Evolutionary conservation across 2,797 vertebrate genomes (phyloP).

Genomic region (Gila robusta): DNA sequence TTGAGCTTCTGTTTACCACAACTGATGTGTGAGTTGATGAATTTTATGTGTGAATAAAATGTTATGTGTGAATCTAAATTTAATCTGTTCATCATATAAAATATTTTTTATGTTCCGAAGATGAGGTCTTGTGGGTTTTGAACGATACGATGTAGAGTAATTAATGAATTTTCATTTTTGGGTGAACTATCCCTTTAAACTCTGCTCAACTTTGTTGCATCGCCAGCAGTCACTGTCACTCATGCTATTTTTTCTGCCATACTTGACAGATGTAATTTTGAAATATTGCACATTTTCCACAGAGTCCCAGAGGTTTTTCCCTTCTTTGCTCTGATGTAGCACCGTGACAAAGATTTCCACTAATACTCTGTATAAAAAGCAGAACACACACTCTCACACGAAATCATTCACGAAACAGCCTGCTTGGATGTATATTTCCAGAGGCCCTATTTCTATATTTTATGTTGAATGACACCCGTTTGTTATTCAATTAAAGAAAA

Average conservation of each 20-base stretch:
- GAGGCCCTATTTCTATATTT: conserved; percentile 22
- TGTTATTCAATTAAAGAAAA: conserved; percentile 43
- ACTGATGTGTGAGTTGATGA: too few relatives aligned
- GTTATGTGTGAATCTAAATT: too few relatives aligned
- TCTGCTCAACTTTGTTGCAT: neutral
- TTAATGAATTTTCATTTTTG: too few relatives aligned
- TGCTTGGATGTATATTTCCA: conserved; percentile 4
- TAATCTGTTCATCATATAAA: too few relatives aligned
- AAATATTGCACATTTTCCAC: conserved; percentile 27
- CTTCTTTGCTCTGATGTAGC: conserved; percentile 11
- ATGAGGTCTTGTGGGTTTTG: too few relatives aligned
- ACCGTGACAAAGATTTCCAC: conserved; percentile 18
- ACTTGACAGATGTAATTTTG: conserved; percentile 29
- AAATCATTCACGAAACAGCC: conserved; percentile 37
- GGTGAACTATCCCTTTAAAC: neutral
- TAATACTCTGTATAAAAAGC: conserved; percentile 32
- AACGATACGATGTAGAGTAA: too few relatives aligned
- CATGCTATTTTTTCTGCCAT: neutral
- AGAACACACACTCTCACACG: conserved; percentile 33
- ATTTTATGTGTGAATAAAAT: too few relatives aligned
- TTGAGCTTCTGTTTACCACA: too few relatives aligned
- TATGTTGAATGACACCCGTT: conserved; percentile 9
- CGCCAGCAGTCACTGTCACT: neutral
- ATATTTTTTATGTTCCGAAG: too few relatives aligned
- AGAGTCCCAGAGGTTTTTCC: neutral